Evolutionary conservation across 2,797 vertebrate species (phyloP).

Genomic region (Characodon lateralis): DNA sequence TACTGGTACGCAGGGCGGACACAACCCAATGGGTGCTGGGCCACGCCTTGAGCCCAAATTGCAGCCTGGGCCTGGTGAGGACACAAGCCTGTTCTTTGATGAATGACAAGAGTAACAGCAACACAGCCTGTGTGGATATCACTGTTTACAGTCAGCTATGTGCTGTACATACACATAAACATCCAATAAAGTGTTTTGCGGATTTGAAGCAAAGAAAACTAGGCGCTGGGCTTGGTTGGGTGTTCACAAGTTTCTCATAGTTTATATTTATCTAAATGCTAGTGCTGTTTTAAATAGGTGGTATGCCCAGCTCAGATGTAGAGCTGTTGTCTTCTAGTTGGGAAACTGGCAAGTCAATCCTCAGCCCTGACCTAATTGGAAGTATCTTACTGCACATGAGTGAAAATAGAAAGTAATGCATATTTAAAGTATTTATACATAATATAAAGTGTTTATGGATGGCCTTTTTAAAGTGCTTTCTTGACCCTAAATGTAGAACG

Average conservation of each 20-base stretch:
- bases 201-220: conserved; percentile 38
- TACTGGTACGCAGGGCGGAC: conserved; percentile 80
- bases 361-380: background rate
- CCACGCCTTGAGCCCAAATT: conserved; percentile 81
- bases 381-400: background rate
- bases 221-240: conserved; percentile 33
- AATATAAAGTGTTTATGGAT: background rate
- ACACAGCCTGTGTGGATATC: conserved; percentile 68
- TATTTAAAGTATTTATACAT: background rate
- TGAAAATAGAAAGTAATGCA: conserved; percentile 1
- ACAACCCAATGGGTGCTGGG: conserved; percentile 77
- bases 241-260: conserved; percentile 46
- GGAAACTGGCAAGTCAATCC: background rate
- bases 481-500: background rate
- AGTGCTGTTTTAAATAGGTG: conserved; percentile 33
- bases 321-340: background rate
- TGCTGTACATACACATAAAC: conserved; percentile 65
- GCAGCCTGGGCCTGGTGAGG: conserved; percentile 73
- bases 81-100: conserved; percentile 81
- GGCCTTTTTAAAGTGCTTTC: background rate
- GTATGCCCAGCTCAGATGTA: background rate
- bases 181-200: conserved; percentile 49
- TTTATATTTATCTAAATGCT: conserved; percentile 52
- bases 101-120: conserved; percentile 64
- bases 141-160: conserved; percentile 66